A percentile compares a stretch with the other conserved stretches of the same genome.
These are phyloP conservation scores for Lamprologus tigripictilis DNA, from an alignment of 2,113 vertebrate species.

Conservation along the genomic window DNA sequence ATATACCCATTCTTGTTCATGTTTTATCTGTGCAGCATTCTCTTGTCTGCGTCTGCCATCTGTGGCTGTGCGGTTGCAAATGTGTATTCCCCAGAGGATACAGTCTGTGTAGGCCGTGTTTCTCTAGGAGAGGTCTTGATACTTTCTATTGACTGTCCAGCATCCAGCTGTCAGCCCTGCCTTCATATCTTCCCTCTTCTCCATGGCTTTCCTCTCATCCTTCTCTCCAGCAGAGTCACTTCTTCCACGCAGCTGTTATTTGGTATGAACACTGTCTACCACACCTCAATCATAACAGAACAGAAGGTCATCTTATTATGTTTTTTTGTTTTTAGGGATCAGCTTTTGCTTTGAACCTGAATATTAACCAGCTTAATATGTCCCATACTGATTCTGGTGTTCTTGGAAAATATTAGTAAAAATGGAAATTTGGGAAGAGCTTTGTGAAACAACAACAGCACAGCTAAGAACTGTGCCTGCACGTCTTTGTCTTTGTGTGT, in stretches of 20 bases:
- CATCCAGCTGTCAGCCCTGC: slow-evolving; percentile 4
- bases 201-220: background rate
- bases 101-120: background rate
- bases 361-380: background rate
- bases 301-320: slow-evolving; percentile 6
- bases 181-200: background rate
- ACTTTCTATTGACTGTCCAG: background rate
- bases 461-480: background rate
- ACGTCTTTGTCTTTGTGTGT: background rate
- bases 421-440: background rate
- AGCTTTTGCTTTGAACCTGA: slow-evolving; percentile 5
- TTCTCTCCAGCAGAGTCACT: slow-evolving; percentile 30
- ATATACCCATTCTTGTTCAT: background rate
- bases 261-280: slow-evolving; percentile 33
- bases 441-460: background rate
- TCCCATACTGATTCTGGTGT: background rate
- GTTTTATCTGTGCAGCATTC: background rate
- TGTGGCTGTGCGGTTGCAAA: background rate
- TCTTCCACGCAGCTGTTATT: slow-evolving; percentile 47
- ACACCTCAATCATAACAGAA: slow-evolving; percentile 43
- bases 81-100: background rate
- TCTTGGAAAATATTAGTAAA: slow-evolving; percentile 15
- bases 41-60: background rate
- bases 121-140: background rate
- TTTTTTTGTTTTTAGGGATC: background rate